These are phyloP conservation scores for Brenthis daphne DNA, from an alignment of 2,888 invertebrate genomes.

Conservation along the genomic window DNA sequence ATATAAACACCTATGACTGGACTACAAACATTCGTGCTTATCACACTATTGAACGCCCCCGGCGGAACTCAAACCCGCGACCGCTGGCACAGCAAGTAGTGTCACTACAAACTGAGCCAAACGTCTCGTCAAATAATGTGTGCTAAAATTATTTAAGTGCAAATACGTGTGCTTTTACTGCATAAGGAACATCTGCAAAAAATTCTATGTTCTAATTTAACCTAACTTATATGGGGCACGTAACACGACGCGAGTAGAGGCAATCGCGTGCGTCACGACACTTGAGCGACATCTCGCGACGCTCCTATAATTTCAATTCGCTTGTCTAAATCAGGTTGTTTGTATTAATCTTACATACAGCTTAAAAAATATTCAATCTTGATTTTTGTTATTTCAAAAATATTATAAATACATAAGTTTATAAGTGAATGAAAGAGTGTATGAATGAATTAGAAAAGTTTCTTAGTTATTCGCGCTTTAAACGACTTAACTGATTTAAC, in stretches of 20 bases:
- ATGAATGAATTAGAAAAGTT: too few relatives aligned
- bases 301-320: conserved; percentile 74
- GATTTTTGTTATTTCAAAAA: background rate
- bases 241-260: conserved; percentile 25
- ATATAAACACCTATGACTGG: too few relatives aligned
- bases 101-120: too few relatives aligned
- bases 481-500: too few relatives aligned
- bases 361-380: background rate
- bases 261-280: conserved; percentile 46
- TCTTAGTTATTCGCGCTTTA: too few relatives aligned
- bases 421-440: background rate
- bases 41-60: too few relatives aligned
- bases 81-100: too few relatives aligned
- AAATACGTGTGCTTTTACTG: background rate
- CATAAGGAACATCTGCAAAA: background rate
- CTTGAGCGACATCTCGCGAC: conserved; percentile 62
- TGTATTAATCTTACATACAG: conserved; percentile 51
- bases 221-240: conserved; percentile 24
- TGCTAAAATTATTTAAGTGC: background rate
- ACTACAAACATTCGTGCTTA: too few relatives aligned
- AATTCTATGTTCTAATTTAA: conserved; percentile 18
- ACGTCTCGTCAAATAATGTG: too few relatives aligned
- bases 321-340: conserved; percentile 62
- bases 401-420: background rate
- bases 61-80: too few relatives aligned